Evolutionary conservation across 2,113 vertebrate genomes (phyloP).

Genomic region (Ciconia maguari): DNA sequence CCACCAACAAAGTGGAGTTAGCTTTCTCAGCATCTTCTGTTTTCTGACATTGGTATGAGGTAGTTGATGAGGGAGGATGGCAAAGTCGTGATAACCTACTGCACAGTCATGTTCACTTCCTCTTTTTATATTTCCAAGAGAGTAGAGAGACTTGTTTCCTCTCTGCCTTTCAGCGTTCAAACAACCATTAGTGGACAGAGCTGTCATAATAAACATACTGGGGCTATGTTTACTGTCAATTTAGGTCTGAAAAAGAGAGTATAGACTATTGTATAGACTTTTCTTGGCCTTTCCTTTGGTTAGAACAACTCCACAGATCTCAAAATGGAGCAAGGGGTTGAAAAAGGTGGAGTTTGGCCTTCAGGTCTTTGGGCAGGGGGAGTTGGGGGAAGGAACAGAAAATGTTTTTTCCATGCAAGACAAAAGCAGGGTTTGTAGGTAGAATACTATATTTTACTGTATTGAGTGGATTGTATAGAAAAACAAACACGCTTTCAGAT

Average conservation of each 20-base stretch:
- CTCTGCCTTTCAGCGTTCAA: not conserved
- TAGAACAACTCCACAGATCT: not conserved
- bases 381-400: not conserved
- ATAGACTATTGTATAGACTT: not conserved
- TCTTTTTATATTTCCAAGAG: not conserved
- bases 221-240: not conserved
- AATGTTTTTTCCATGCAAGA: not conserved
- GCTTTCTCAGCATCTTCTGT: not conserved
- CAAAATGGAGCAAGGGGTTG: fast-evolving
- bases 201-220: not conserved
- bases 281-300: not conserved
- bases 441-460: not conserved
- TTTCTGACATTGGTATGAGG: not conserved
- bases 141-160: not conserved
- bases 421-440: not conserved
- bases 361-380: not conserved
- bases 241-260: not conserved
- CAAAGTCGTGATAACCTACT: not conserved
- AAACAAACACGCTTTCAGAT: not conserved
- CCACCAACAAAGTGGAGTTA: not conserved
- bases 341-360: not conserved
- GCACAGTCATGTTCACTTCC: not conserved
- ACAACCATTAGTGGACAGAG: not conserved
- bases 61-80: not conserved
- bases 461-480: not conserved